Evolutionary conservation across 2,888 invertebrate genomes (phyloP), one percentile per base, ranked within the genome.

Genomic region (Drosophila pegasa): DNA sequence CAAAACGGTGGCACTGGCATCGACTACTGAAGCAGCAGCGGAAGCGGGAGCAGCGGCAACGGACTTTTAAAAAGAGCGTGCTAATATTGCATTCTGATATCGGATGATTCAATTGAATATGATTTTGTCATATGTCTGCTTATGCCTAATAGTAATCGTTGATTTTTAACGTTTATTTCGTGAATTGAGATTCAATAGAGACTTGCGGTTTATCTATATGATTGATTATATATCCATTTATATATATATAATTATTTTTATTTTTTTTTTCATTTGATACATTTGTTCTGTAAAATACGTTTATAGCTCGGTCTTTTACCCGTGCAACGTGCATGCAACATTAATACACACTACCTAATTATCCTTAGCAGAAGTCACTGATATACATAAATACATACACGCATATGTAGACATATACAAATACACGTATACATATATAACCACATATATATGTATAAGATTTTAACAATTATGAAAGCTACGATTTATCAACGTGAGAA

Each of bases 121-220:
- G 61, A 51, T 52, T 76, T 62, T 40, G 38, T 62, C 58, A 59
- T 48, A 59, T 61, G 10, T 58, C 43, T 70, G 62, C 55, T 40
- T 14, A 54, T 63, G 61, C 73, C 71, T 77, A 62, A 77, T 33
- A 64, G 37, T 57, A 52, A 73, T 67, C 66, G 61, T 75, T 76
- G 29, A 65, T 41, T 54, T 38, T 78, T 68, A 58, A 73, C 74
- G 62, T 68, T 64, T 64, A 71, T 40, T 71, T 67, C 64, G 61
- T 75, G 63, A 75, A 75, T 86, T 88, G 82, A 82, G 82, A 82
- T 82, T 82, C 72, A 79, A 79, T 47, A 70, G 75, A 87, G 88
- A 85, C 86, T 86, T 86, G 56, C 58, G 65, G 65, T 47, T 75
- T 65, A 58, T 67, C 57, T 65, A 58, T 61, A 77, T 43, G 43